A percentile compares a stretch with the other conserved stretches of the same genome.
phyloP scores from a whole-genome alignment of 2,888 invertebrate genomes.

The Lithophane leautieri region DNA sequence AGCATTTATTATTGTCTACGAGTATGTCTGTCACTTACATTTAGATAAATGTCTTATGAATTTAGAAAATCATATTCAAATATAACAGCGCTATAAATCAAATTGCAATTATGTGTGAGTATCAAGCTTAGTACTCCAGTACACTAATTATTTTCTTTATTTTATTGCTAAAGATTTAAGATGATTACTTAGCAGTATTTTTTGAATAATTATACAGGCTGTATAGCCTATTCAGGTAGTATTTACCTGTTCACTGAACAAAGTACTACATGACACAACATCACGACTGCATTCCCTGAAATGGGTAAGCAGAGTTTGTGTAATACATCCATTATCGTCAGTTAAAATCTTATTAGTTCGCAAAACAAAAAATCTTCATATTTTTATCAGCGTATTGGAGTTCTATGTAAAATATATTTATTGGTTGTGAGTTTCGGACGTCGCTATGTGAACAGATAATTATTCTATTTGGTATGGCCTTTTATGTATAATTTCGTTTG shows the following conservation, averaged over 20 bases:
- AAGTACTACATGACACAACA: too few species aligned
- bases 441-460: slow-evolving; percentile 44
- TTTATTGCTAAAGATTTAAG: background rate
- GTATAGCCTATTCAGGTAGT: background rate
- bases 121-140: slow-evolving; percentile 30
- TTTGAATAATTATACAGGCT: background rate
- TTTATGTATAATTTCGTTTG: slow-evolving; percentile 41
- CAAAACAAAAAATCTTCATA: background rate
- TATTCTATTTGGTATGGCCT: slow-evolving; percentile 43
- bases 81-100: slow-evolving; percentile 5
- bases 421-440: slow-evolving; percentile 58
- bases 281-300: background rate
- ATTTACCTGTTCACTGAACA: background rate
- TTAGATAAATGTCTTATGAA: too few species aligned
- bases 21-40: slow-evolving; percentile 1
- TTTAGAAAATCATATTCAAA: slow-evolving; percentile 5
- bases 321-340: background rate
- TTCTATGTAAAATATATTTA: slow-evolving; percentile 45
- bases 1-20: background rate
- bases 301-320: background rate
- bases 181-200: background rate
- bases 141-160: background rate
- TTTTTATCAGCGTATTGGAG: slow-evolving; percentile 30
- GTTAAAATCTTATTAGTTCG: too few species aligned
- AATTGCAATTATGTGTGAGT: slow-evolving; percentile 13